phyloP scores from a whole-genome alignment of 2,888 invertebrate genomes.

The Andrena camellia region DNA sequence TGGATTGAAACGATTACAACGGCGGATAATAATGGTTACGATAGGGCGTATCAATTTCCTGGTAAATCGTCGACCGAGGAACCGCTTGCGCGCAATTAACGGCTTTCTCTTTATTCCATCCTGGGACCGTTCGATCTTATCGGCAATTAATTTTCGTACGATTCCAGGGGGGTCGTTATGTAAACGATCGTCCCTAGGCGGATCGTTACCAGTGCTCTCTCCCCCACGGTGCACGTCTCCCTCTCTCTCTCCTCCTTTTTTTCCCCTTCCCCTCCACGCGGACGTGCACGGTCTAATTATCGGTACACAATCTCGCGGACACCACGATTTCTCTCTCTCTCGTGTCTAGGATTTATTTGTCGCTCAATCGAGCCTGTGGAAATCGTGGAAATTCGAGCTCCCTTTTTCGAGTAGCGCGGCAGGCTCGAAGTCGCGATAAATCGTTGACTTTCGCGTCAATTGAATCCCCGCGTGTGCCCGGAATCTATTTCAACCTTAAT shows the following conservation, averaged over 20 bases:
- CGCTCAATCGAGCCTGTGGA: conserved; percentile 28
- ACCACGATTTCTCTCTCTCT: conserved; percentile 17
- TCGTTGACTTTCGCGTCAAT: background rate
- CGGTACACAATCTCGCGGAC: conserved; percentile 39
- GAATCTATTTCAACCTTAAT: no score
- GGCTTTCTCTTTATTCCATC: conserved; percentile 70
- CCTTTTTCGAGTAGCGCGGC: conserved; percentile 3
- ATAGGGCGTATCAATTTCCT: conserved; percentile 64
- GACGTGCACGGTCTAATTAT: conserved; percentile 46
- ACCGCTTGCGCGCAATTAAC: conserved; percentile 70
- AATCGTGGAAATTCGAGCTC: background rate
- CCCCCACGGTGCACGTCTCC: conserved; percentile 35
- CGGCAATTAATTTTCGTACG: conserved; percentile 79
- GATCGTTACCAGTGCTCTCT: conserved; percentile 71
- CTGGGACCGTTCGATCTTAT: conserved; percentile 74
- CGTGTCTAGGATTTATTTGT: conserved; percentile 39
- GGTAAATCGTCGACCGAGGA: conserved; percentile 46
- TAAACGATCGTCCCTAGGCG: conserved; percentile 76
- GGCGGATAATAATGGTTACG: conserved; percentile 16
- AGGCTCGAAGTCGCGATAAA: conserved; percentile 5
- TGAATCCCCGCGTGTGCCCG: background rate
- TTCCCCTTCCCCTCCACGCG: background rate
- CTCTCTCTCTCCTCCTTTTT: conserved; percentile 22
- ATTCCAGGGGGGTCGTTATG: conserved; percentile 77
- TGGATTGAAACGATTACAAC: conserved; percentile 43